A percentile compares a stretch with the other conserved stretches of the same genome.
Evolutionary conservation across 1,140 invertebrate species (phyloP).

Genomic region (Triops cancriformis): DNA sequence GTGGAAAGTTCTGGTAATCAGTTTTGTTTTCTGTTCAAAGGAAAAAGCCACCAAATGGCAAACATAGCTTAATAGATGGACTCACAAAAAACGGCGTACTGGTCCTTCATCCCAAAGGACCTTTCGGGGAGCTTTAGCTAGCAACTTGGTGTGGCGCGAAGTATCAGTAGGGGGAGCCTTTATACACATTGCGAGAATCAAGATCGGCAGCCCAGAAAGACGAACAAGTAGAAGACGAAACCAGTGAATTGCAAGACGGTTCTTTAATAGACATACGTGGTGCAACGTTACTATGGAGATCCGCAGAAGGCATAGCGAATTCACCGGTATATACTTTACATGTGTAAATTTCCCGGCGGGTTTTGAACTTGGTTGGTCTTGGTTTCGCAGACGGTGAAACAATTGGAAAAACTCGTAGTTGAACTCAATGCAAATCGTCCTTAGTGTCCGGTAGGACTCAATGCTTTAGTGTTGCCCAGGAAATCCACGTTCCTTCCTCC

Average conservation of each 20-base stretch:
- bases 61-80: slow-evolving; percentile 85
- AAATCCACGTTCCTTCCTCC: slow-evolving; percentile 58
- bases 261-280: slow-evolving; percentile 98
- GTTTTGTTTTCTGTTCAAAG: slow-evolving; percentile 45
- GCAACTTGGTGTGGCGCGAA: slow-evolving; percentile 76
- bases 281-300: slow-evolving; percentile 94
- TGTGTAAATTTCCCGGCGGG: neutral
- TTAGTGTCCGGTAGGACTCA: slow-evolving; percentile 97
- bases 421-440: slow-evolving; percentile 93
- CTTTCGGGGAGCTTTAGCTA: slow-evolving; percentile 46
- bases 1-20: neutral
- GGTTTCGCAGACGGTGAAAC: slow-evolving; percentile 20
- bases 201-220: slow-evolving; percentile 89
- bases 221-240: slow-evolving; percentile 56
- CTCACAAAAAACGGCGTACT: slow-evolving; percentile 96
- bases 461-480: slow-evolving; percentile 93
- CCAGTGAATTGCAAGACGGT: slow-evolving; percentile 88
- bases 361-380: neutral
- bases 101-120: slow-evolving; percentile 84
- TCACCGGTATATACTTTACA: slow-evolving; percentile 66
- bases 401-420: slow-evolving; percentile 80
- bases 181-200: slow-evolving; percentile 88
- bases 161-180: slow-evolving; percentile 93
- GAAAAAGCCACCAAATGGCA: slow-evolving; percentile 99
- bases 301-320: slow-evolving; percentile 85